A percentile compares a stretch with the other conserved stretches of the same genome.
phyloP scores from a whole-genome alignment of 2,797 vertebrate genomes.

The Microctenopoma stevenorrisi region DNA sequence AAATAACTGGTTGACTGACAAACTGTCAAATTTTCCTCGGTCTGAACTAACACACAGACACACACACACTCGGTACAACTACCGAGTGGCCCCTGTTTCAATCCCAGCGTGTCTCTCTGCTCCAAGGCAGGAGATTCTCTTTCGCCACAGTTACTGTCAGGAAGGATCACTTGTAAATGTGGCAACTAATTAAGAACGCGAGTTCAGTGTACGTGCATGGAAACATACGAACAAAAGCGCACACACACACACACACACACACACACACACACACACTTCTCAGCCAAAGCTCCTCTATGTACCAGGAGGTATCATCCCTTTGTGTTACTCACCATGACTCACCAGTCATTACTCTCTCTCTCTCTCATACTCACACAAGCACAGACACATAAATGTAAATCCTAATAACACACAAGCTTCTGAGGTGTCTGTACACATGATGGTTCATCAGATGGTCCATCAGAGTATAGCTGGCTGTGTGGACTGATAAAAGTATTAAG shows the following conservation, averaged over 20 bases:
- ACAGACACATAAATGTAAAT: constrained; percentile 5
- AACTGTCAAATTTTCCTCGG: constrained; percentile 48
- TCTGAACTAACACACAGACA: constrained; percentile 39
- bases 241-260: constrained; percentile 3
- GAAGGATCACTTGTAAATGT: constrained; percentile 66
- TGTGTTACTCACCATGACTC: constrained; percentile 60
- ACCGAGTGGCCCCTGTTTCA: constrained; percentile 62
- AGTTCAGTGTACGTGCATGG: constrained; percentile 50
- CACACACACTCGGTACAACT: constrained; percentile 35
- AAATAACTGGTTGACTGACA: constrained; percentile 54
- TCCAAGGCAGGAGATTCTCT: constrained; percentile 69
- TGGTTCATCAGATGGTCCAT: background rate
- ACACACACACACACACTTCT: background rate
- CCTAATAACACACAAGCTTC: constrained; percentile 1
- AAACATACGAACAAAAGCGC: constrained; percentile 37
- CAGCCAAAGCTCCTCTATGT: constrained; percentile 31
- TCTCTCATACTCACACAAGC: background rate
- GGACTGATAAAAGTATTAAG: too few species aligned
- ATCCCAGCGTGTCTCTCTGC: constrained; percentile 76
- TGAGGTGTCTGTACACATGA: background rate
- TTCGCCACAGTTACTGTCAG: constrained; percentile 68
- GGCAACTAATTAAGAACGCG: constrained; percentile 77
- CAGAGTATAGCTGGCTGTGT: too few species aligned
- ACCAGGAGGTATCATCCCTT: constrained; percentile 49
- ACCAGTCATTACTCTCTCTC: constrained; percentile 28